Evolutionary conservation across 1,140 invertebrate species (phyloP), one percentile per base, ranked within the genome.

Genomic region (Leptinotarsa defecta): DNA sequence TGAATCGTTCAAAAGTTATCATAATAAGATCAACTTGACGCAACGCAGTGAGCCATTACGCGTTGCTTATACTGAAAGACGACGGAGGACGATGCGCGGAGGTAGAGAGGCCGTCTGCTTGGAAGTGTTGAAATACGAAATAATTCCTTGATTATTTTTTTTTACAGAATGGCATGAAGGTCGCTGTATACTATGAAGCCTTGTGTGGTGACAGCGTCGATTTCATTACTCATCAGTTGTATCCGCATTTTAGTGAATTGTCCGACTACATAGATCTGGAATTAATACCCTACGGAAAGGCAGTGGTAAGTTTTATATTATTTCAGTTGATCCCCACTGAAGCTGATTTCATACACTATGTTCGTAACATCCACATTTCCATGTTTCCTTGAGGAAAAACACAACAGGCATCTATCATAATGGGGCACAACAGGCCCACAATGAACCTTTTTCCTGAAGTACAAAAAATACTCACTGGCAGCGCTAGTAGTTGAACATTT

Each of bases 211-310:
- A 94, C 80, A 95, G 93, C 81, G 88, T 89, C 49, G 74, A 85
- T 20, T 96, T 94, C 80, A 89, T 94, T 71, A 86, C 71, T 0
- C 78, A 80, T 2, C 89, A 93, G 78, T 82, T 91, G 49, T 82
- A 77, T 20, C 83, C 86, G 6, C 84, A 89, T 0, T 87, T 90
- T 79, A 57, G 77, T 83, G 15, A 78, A 90, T 52, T 83, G 76
- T 68, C 79, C 43, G 77, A 87, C 1, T 87, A 88, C 72, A 81
- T 92, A 13, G 81, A 92, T 4, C 82, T 91, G 52, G 82, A 86
- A 22, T 87, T 90, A 43, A 87, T 92, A 70, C 94, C 95, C 1
- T 96, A 92, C 83, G 95, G 95, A 75, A 95, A 96, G 86, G 92
- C 94, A 4, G 71, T 83, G 81, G 91, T 92, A 86, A 87, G 85